Percentiles rank a stretch among this genome's conserved stretches.
phyloP scores from a whole-genome alignment of 64 coral and sea anemone genomes.

The Astreopora myriophthalma region DNA sequence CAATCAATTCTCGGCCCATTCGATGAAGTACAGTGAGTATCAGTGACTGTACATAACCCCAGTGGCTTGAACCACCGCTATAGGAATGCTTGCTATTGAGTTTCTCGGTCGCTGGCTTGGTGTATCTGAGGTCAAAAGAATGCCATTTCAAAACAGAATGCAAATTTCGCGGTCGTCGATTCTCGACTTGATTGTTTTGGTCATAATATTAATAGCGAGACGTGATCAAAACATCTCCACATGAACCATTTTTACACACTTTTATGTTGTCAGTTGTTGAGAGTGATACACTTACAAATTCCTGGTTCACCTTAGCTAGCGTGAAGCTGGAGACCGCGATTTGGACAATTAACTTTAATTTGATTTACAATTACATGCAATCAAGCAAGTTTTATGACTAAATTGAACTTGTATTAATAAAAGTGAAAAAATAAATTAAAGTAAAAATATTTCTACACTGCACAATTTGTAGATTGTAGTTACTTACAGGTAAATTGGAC shows the following conservation, averaged over 20 bases:
- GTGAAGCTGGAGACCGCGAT: neutral
- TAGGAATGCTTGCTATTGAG: neutral
- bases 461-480: neutral
- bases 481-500: neutral
- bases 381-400: neutral
- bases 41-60: too few relatives aligned
- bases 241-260: neutral
- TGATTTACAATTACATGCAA: neutral
- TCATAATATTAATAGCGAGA: neutral
- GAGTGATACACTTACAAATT: neutral
- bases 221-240: neutral
- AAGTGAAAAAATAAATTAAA: neutral
- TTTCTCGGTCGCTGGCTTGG: neutral
- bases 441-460: neutral
- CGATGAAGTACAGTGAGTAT: neutral
- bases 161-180: neutral
- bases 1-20: neutral
- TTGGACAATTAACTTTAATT: conserved; percentile 5
- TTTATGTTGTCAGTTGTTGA: neutral
- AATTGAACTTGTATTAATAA: neutral
- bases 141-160: neutral
- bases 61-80: too few relatives aligned
- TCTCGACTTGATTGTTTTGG: neutral
- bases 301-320: neutral
- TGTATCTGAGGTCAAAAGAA: neutral